phyloP scores from a whole-genome alignment of 2,888 invertebrate species.

The Xestia sexstrigata region DNA sequence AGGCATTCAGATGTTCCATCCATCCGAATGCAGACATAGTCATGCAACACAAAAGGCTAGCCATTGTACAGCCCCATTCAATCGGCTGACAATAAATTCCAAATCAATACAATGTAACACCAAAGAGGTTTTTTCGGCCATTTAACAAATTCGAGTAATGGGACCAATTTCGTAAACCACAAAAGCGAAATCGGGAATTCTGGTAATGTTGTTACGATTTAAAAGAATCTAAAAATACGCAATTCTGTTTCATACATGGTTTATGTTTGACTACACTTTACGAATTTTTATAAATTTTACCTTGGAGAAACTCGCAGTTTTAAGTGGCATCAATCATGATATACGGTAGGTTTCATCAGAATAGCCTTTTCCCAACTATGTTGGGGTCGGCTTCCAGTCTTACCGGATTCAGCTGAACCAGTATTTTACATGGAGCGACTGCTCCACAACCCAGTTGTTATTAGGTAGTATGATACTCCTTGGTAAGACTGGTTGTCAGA shows the following conservation, averaged over 20 bases:
- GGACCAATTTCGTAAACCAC: slow-evolving; percentile 56
- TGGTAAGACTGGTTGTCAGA: too few relatives aligned
- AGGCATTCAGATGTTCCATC: slow-evolving; percentile 48
- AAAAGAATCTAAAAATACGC: slow-evolving; percentile 1
- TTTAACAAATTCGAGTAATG: slow-evolving; percentile 66
- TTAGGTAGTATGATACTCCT: too few relatives aligned
- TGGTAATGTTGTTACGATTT: slow-evolving; percentile 33
- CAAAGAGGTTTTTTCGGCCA: slow-evolving; percentile 60
- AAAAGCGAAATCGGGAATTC: slow-evolving; percentile 48
- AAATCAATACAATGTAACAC: slow-evolving; percentile 62
- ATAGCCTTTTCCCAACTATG: too few relatives aligned
- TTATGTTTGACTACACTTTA: neutral
- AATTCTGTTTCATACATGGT: slow-evolving; percentile 2
- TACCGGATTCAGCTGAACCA: too few relatives aligned
- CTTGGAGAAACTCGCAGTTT: neutral
- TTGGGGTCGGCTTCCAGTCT: too few relatives aligned
- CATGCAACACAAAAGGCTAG: slow-evolving; percentile 38
- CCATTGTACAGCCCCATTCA: slow-evolving; percentile 52
- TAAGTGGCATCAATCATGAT: neutral
- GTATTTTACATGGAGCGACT: too few relatives aligned
- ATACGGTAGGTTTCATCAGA: neutral
- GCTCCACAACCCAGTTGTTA: too few relatives aligned
- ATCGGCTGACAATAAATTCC: slow-evolving; percentile 60
- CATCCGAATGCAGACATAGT: slow-evolving; percentile 27
- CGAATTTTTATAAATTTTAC: neutral